Percentiles rank a stretch among this genome's conserved stretches.
These are phyloP conservation scores for Vulpes ferrilata DNA, from an alignment of 2,113 vertebrate species.

Conservation along the genomic window DNA sequence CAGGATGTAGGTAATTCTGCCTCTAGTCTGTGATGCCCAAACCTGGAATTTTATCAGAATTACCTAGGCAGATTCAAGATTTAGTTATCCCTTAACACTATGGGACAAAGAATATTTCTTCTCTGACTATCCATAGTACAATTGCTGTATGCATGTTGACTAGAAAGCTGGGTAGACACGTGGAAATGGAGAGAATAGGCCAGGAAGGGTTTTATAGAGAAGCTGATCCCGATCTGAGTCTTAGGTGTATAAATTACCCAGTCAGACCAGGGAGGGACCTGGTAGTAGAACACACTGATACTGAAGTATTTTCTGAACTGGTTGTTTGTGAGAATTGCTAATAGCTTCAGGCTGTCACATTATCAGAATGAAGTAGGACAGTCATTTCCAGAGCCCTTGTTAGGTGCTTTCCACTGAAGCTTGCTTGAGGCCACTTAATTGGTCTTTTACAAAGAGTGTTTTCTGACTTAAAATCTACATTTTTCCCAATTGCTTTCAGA, in stretches of 20 bases:
- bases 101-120: not conserved
- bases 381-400: not conserved
- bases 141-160: not conserved
- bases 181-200: not conserved
- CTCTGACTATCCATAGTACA: not conserved
- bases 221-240: not conserved
- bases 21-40: not conserved
- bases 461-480: not conserved
- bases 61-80: not conserved
- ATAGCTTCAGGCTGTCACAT: not conserved
- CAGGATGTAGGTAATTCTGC: not conserved
- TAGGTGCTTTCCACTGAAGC: not conserved
- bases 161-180: not conserved
- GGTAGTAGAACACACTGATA: not conserved
- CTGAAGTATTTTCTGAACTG: not conserved
- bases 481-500: not conserved
- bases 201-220: not conserved
- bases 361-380: not conserved
- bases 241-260: not conserved
- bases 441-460: not conserved
- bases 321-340: not conserved
- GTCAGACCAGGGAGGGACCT: not conserved
- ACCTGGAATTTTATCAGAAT: not conserved
- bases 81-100: not conserved
- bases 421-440: not conserved